phyloP scores from a whole-genome alignment of 2,888 invertebrate species.

The Heterodera filipjevi region DNA sequence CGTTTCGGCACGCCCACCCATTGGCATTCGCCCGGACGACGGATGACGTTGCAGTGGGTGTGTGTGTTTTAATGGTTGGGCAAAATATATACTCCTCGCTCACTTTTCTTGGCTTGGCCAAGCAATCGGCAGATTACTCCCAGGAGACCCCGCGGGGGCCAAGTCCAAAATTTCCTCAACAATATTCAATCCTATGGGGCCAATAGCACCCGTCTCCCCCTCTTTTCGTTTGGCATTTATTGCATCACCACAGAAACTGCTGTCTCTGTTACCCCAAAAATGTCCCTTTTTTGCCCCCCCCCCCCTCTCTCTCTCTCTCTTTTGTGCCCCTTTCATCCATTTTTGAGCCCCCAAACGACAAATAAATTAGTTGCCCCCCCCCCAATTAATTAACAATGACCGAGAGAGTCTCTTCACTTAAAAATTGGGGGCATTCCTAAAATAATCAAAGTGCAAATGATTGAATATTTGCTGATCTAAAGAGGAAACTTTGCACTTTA shows the following conservation, averaged over 20 bases:
- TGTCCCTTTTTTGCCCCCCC: neutral
- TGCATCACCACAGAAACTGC: constrained; percentile 2
- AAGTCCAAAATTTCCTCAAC: constrained; percentile 1
- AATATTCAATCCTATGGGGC: constrained; percentile 1
- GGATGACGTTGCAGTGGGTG: neutral
- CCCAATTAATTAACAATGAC: neutral
- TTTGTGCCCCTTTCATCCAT: neutral
- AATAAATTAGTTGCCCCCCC: neutral
- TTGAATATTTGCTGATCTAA: too few relatives aligned
- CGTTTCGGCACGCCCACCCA: neutral
- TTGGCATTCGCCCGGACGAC: neutral
- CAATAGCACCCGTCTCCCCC: neutral
- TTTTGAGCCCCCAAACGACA: neutral
- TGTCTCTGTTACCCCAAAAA: neutral
- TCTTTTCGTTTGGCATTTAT: neutral
- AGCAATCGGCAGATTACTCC: constrained; percentile 3
- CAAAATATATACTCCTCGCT: neutral
- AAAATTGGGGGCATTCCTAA: too few relatives aligned
- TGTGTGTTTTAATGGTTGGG: neutral
- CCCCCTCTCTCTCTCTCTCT: neutral
- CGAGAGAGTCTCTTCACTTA: neutral
- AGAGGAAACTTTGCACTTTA: too few relatives aligned
- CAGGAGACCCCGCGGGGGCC: neutral
- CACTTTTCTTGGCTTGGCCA: neutral
- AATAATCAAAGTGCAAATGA: too few relatives aligned